Conservation (phyloP, 2,888 invertebrate species). For the Timema cristinae region DNA sequence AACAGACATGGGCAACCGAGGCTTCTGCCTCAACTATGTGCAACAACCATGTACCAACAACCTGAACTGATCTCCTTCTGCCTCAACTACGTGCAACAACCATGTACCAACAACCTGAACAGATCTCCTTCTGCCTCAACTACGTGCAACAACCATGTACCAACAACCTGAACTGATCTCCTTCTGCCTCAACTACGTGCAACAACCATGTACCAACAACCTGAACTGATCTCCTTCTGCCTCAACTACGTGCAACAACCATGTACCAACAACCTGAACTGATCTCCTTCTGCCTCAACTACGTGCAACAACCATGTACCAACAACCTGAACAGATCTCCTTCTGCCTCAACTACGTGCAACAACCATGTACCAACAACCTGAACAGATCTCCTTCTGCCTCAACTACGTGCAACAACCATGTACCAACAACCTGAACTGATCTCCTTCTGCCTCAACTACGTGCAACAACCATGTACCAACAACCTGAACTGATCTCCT, state of each 20-base stretch:
- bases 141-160: conserved; percentile 84
- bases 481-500: conserved; percentile 38
- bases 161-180: conserved; percentile 43
- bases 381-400: not conserved
- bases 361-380: conserved; percentile 70
- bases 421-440: no score
- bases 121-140: conserved; percentile 69
- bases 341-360: conserved; percentile 78
- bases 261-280: conserved; percentile 56
- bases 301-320: no score
- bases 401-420: no score
- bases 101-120: conserved; percentile 60
- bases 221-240: conserved; percentile 49
- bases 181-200: no score
- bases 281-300: not conserved
- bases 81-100: conserved; percentile 78
- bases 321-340: no score
- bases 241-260: conserved; percentile 81
- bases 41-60: conserved; percentile 78
- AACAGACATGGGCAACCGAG: conserved; percentile 68
- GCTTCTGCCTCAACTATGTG: conserved; percentile 78
- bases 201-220: no score
- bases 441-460: conserved; percentile 65
- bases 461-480: conserved; percentile 80
- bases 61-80: conserved; percentile 54